phyloP scores from a whole-genome alignment of 92 coral and sea anemone genomes.

The Phymanthus crucifer region DNA sequence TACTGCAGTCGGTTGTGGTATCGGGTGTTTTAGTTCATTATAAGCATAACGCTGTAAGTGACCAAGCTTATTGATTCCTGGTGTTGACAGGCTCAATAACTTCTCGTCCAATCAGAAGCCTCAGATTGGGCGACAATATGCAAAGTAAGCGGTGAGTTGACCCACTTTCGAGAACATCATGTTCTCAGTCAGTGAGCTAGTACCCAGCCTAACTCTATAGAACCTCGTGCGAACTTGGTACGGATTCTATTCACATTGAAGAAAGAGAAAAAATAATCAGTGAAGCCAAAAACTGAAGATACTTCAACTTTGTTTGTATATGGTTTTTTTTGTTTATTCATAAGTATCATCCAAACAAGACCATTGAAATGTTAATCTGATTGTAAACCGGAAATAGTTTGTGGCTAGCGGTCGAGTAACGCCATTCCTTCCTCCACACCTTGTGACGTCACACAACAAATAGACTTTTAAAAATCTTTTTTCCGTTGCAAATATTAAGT shows the following conservation, averaged over 20 bases:
- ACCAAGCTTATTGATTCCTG: constrained; percentile 2
- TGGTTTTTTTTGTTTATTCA: neutral
- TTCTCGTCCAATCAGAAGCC: neutral
- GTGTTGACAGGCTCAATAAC: constrained; percentile 1
- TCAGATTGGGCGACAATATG: neutral
- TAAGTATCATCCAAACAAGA: neutral
- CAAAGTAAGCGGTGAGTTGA: constrained; percentile 10
- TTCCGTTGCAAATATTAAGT: neutral
- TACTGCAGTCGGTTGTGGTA: neutral
- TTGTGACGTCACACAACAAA: constrained; percentile 26
- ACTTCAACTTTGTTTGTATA: neutral
- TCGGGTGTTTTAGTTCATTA: neutral
- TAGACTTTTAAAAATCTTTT: neutral
- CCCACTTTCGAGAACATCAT: constrained; percentile 3
- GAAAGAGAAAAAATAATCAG: neutral
- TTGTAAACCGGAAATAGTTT: constrained; percentile 12
- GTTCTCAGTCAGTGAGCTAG: neutral
- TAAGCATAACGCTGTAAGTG: neutral
- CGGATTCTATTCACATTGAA: neutral
- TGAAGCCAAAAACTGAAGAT: neutral
- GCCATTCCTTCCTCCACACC: constrained; percentile 30
- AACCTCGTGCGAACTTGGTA: no score
- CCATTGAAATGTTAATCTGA: neutral
- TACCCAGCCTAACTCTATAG: no score
- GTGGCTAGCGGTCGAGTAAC: neutral